Evolutionary conservation across 2,888 invertebrate species (phyloP).

Genomic region (Hypena proboscidalis): DNA sequence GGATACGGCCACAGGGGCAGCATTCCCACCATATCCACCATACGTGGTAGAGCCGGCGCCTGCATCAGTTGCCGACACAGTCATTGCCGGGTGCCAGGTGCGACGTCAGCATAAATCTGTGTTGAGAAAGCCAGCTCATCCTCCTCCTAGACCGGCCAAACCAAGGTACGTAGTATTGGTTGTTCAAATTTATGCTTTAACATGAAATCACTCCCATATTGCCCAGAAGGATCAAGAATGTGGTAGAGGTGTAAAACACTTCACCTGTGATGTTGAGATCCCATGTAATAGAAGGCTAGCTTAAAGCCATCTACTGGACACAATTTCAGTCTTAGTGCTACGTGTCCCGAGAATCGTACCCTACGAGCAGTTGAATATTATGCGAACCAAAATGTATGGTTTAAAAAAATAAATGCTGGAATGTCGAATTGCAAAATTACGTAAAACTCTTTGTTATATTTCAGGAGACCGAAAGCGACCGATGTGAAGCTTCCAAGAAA

Average conservation of each 20-base stretch:
- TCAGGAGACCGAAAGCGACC: constrained; percentile 72
- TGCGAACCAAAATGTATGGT: no score
- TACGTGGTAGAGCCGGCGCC: constrained; percentile 60
- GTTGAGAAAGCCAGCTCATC: constrained; percentile 49
- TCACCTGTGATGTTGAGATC: no score
- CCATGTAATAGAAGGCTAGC: no score
- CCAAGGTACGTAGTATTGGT: constrained; percentile 58
- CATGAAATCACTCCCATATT: no score
- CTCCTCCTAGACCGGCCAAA: constrained; percentile 67
- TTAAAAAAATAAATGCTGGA: no score
- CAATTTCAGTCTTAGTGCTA: no score
- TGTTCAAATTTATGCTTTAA: neutral
- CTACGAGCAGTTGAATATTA: no score
- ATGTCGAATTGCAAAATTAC: neutral
- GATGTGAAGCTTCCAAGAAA: constrained; percentile 63
- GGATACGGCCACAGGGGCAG: constrained; percentile 13
- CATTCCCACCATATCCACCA: constrained; percentile 71
- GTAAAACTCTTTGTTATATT: neutral
- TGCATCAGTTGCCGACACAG: constrained; percentile 70
- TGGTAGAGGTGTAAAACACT: no score
- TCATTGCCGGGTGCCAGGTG: constrained; percentile 67
- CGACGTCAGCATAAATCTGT: constrained; percentile 61
- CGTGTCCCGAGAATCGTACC: no score
- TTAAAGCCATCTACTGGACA: no score
- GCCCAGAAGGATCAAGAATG: no score